Evolutionary conservation across 53 echinoderm and acorn worm genomes (phyloP), one percentile per base, ranked within the genome.

Genomic region (Holothuria scabra): DNA sequence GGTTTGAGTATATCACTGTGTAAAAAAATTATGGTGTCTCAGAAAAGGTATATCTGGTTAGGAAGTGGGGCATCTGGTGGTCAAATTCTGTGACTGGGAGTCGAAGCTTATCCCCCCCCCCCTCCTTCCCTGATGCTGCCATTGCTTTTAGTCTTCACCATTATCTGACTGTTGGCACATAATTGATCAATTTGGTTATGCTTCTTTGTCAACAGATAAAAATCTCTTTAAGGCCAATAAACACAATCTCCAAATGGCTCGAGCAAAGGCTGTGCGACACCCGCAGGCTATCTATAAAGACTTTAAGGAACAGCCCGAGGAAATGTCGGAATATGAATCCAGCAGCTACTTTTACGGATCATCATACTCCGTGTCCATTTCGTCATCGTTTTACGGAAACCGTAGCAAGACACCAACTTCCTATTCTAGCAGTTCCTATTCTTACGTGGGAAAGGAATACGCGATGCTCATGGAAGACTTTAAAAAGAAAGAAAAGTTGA

Each of bases 271-370:
- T 8, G 34, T 18, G 38, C 81, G 63, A 8, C 37, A 61, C 34
- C 81, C 81, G 22, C 78, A 78, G 25, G 78, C 56, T 14, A 78
- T 78, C 49, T 64, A 81, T 28, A 81, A 81, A 37, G 65, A 46
- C 64, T 30, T 63, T 4, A 81, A 81, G 22, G 82, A 81, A 33
- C 46, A 65, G 9, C 82, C 82, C 1, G 82, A 81, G 44, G 82
- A 81, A 14, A 10, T 81, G 19, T 62, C 64, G 18, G 29, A 63
- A 11, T n/a, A 61, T 7, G 82, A 81, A 0, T 21, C 63, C 23
- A 81, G 82, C 28, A 81, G 82, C n/a, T 81, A 63, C 34, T 81
- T 81, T 34, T 81, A 81, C 46, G 82, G 82, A 2, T 81, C 82
- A 20, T 81, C 82, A 4, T 61, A 44, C n/a, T 63, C 62, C 22